Evolutionary conservation across 2,113 vertebrate genomes (phyloP).

Genomic region (Scomber colias): DNA sequence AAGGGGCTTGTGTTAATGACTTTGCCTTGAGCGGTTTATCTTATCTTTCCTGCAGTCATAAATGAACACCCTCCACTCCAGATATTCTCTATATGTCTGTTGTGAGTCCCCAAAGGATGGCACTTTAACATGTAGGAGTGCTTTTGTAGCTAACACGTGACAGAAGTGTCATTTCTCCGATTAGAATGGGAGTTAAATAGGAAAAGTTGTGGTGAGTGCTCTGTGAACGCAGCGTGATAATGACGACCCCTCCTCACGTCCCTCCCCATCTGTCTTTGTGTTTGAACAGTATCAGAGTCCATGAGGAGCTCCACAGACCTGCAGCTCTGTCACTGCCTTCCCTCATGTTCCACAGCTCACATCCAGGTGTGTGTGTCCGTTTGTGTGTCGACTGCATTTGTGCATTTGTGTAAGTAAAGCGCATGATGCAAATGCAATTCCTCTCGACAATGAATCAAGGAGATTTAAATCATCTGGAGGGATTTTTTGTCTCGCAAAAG

Average conservation of each 20-base stretch:
- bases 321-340: conserved; percentile 8
- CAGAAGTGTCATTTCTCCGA: conserved; percentile 3
- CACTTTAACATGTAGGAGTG: conserved; percentile 17
- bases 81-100: not conserved
- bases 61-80: not conserved
- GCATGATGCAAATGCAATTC: not conserved
- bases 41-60: conserved; percentile 19
- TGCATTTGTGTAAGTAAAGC: not conserved
- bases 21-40: conserved; percentile 41
- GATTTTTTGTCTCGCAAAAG: conserved; percentile 16
- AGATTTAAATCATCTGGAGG: conserved; percentile 11
- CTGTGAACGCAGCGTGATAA: conserved; percentile 12
- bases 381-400: not conserved
- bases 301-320: not conserved
- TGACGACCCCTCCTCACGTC: not conserved
- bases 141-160: conserved; percentile 1
- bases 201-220: conserved; percentile 18
- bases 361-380: not conserved
- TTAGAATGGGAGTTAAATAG: not conserved
- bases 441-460: conserved; percentile 1
- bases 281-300: conserved; percentile 28
- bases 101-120: not conserved
- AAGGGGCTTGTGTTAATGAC: conserved; percentile 34
- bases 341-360: conserved; percentile 10
- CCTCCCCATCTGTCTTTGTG: conserved; percentile 15